Conservation (phyloP, 2,113 vertebrate genomes). For the Trichechus manatus region DNA sequence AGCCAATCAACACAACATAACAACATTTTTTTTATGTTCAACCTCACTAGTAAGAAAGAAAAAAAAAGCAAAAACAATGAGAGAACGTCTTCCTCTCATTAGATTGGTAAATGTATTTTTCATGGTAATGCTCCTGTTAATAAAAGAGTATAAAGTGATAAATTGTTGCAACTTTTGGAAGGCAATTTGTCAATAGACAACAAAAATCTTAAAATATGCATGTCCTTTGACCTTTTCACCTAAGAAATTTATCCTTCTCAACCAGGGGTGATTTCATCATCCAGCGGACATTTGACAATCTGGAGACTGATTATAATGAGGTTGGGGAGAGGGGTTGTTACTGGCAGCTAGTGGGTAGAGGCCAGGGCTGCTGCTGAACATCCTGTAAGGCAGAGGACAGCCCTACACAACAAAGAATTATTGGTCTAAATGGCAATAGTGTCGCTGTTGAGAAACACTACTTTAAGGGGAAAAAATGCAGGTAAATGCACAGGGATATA, state of each 20-base stretch:
- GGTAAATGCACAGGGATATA: background rate
- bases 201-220: background rate
- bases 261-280: background rate
- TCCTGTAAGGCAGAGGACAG: too few species aligned
- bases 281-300: background rate
- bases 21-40: background rate
- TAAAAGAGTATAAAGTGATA: background rate
- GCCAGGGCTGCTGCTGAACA: too few species aligned
- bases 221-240: background rate
- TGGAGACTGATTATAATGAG: background rate
- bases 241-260: background rate
- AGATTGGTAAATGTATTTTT: background rate
- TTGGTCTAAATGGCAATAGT: background rate
- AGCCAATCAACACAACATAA: background rate
- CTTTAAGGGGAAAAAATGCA: background rate
- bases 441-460: background rate
- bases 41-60: background rate
- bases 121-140: background rate
- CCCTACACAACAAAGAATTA: too few species aligned
- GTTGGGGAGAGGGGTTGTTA: accelerated
- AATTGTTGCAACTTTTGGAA: background rate
- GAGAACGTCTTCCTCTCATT: background rate
- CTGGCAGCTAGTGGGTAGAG: too few species aligned
- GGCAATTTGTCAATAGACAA: background rate
- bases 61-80: background rate